Evolutionary conservation across 1,140 invertebrate species (phyloP), one percentile per base, ranked within the genome.

Genomic region (Philaenus spumarius): DNA sequence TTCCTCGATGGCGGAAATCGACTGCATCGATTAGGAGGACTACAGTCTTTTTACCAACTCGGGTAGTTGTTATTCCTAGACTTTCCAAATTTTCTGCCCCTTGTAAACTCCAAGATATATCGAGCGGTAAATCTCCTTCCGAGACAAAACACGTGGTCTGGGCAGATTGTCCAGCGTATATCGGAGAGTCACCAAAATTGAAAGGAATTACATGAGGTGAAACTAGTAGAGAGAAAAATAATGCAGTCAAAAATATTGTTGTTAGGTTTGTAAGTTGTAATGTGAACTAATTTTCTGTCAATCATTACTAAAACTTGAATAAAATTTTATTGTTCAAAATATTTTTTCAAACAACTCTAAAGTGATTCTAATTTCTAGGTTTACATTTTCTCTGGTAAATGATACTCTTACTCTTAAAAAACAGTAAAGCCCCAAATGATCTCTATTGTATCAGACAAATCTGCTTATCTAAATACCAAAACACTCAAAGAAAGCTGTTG

Each of bases 1-100:
- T 74, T 35, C 79, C 79, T 30, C 73, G 67, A 66, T 79, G 77
- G 24, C 48, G 46, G n/a, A 77, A 73, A 23, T 67, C 72, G 2
- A 79, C 77, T 22, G 73, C 68, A 53, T 68, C 66, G 19, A 77
- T 75, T 15, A 68, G 68, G 2, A 77, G 61, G 17, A 75, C 61
- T 58, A 65, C 85, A n/a, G 78, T 76, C 55, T 82, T 80, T 64
- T 86, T 84, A 30, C 81, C 82, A 60, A 46, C 37, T 70, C 79
- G 81, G n/a, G 66, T 65, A 6, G 67, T 70, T 1, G 61, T 60
- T n/a, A 74, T 64, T 47, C 65, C 61, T 50, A 53, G 45, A 22
- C 47, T 20, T 14, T 20, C 22, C 22, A 59, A 39, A 42, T 57
- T 53, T 14, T 43, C 19, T n/a, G 35, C 19, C 17, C 65, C 67